Evolutionary conservation across 2,888 invertebrate genomes (phyloP), one percentile per base, ranked within the genome.

Genomic region (Heliconius sara): DNA sequence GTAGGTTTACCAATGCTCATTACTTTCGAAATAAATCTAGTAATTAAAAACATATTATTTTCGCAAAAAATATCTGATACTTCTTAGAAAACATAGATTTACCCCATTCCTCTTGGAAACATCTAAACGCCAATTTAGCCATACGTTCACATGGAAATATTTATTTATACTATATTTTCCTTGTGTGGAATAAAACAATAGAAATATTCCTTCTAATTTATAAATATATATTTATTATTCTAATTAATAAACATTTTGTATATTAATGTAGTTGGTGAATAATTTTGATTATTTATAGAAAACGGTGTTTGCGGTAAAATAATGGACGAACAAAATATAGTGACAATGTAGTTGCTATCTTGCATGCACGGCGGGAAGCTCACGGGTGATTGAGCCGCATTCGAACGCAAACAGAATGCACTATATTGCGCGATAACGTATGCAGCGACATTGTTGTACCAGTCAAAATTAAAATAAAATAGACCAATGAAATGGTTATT

Each of bases 341-440:
- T 84, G 86, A 91, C 92, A 91, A 91, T 89, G 81, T 88, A 83
- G 85, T 80, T 85, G 86, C 87, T 92, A 92, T 92, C 92, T 89
- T 88, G 88, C 89, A 90, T 88, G 88, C 87, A 87, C 86, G 89
- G 87, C 87, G 83, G 84, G 87, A 84, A 86, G 89, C 88, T 83
- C 87, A 88, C 89, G 89, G 91, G 89, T 92, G 92, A 91, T 91
- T 90, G 91, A 87, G 87, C 86, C 84, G 83, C 89, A 87, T 84
- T 91, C 89, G 85, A 84, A 89, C 89, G 91, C 89, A 88, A 92
- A 88, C 85, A 76, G 80, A 84, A 84, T 82, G 84, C 85, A 85
- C 52, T 81, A 76, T 72, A 68, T 68, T 68, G 78, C 74, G 43
- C 66, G 76, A 79, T 80, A 78, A 78, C 76, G 65, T 75, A 71